Evolutionary conservation across 2,113 vertebrate species (phyloP), one percentile per base, ranked within the genome.

Genomic region (Malaclemys terrapin): DNA sequence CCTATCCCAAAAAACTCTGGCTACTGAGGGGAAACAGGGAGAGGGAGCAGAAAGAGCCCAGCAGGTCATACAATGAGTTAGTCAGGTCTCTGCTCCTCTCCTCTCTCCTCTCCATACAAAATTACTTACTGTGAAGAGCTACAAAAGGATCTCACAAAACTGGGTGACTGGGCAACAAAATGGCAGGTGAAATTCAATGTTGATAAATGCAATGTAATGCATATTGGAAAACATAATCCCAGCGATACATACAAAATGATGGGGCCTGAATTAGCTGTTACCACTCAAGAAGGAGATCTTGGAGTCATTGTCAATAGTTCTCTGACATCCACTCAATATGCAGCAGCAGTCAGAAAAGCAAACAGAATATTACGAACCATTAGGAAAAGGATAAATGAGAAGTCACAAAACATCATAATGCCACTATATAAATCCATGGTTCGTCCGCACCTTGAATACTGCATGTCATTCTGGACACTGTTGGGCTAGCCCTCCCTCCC

Each of bases 101-200:
- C 5, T 22, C 22, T 14, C 10, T 3, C 3, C 56, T 3, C 31
- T 17, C 47, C 62, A 31, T 2, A 0, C 56, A 69, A n/a, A 17
- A 19, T 19, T 69, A 17, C 31, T 65, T 35, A 69, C 65, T 2
- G 65, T 3, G 8, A 38, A 69, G 14, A 69, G 65, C 8, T 38
- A 20, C 65, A 38, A 38, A 72, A 72, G 65, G 35, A 22, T 38
- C 65, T 10, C 65, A 72, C n/a, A 72, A n/a, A 72, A n/a, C 62
- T 69, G 17, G 7, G 16, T 69, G 65, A 69, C 8, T 69, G 31
- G 65, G 65, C 35, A 69, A 72, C 19, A 38, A 72, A 72, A 38
- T 72, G n/a, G 17, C 65, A 72, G n/a, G 19, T 72, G 65, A 72
- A 72, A 38, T 22, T 72, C 65, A 72, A 5, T 10, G n/a, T 38